Percentiles rank a stretch among this genome's conserved stretches.
phyloP scores from a whole-genome alignment of 2,888 invertebrate genomes.

The Atrina japonica region DNA sequence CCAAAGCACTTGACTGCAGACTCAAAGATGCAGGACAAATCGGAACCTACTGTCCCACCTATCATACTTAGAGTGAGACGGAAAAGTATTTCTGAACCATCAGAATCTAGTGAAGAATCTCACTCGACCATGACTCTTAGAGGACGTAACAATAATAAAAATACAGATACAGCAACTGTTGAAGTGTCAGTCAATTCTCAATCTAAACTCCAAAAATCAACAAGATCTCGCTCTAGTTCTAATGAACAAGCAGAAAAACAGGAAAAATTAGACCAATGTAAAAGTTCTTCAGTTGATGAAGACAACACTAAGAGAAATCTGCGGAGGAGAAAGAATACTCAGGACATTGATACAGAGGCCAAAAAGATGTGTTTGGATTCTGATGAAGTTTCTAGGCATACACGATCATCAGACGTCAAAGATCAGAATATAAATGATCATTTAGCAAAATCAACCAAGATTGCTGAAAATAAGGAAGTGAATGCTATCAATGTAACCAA shows the following conservation, averaged over 20 bases:
- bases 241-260: conserved; percentile 7
- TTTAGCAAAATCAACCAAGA: background rate
- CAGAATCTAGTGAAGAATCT: conserved; percentile 31
- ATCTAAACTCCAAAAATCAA: conserved; percentile 1
- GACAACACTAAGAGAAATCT: conserved; percentile 19
- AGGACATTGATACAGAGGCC: conserved; percentile 17
- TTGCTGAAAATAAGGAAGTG: conserved; percentile 1
- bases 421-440: background rate
- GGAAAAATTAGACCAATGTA: conserved; percentile 8
- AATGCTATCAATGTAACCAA: conserved; percentile 3
- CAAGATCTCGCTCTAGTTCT: background rate
- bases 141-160: conserved; percentile 7
- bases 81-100: conserved; percentile 19
- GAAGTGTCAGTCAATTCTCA: background rate
- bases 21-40: conserved; percentile 20
- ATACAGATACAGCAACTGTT: background rate
- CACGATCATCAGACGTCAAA: conserved; percentile 18
- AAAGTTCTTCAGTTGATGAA: conserved; percentile 12
- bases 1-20: conserved; percentile 16
- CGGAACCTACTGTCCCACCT: conserved; percentile 36
- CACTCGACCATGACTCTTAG: conserved; percentile 33
- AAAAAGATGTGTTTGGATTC: conserved; percentile 5
- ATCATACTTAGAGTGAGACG: conserved; percentile 26
- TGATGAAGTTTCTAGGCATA: conserved; percentile 16
- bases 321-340: background rate